A percentile compares a stretch with the other conserved stretches of the same genome.
phyloP scores from a whole-genome alignment of 2,797 vertebrate species.

The Tadarida brasiliensis region DNA sequence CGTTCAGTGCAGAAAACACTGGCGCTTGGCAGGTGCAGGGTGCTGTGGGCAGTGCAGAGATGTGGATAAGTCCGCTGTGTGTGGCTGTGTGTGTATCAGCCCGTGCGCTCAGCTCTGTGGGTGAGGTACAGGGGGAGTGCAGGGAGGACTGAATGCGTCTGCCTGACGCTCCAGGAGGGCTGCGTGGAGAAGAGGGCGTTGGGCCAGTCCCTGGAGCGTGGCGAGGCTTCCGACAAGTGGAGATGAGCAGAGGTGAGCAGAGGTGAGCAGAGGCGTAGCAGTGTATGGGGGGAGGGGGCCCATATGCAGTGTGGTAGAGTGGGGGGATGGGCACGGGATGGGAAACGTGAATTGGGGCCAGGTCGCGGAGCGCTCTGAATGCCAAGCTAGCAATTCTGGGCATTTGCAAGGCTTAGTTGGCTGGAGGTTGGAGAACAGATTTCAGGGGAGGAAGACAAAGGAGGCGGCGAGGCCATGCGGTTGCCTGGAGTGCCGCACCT shows the following conservation, averaged over 20 bases:
- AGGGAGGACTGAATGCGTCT: background rate
- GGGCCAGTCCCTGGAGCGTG: background rate
- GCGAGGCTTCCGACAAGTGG: background rate
- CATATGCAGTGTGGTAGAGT: too few relatives aligned
- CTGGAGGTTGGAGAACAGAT: background rate
- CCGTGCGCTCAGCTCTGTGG: background rate
- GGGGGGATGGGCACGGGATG: background rate
- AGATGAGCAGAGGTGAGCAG: background rate
- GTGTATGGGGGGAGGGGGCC: background rate
- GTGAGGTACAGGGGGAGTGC: background rate
- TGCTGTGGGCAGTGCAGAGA: background rate
- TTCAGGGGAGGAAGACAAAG: background rate
- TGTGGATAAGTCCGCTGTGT: background rate
- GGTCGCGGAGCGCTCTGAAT: background rate
- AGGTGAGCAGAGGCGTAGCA: background rate
- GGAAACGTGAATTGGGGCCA: background rate
- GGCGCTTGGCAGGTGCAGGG: background rate
- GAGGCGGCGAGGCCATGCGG: background rate
- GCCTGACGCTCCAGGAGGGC: background rate
- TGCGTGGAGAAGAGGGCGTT: background rate
- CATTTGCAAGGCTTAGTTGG: background rate
- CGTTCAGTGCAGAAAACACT: background rate
- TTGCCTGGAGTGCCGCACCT: background rate
- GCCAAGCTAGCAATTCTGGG: background rate
- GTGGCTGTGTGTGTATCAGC: background rate